A percentile compares a stretch with the other conserved stretches of the same genome.
Evolutionary conservation across 2,888 invertebrate species (phyloP).

Genomic region (Augiades crinisus): DNA sequence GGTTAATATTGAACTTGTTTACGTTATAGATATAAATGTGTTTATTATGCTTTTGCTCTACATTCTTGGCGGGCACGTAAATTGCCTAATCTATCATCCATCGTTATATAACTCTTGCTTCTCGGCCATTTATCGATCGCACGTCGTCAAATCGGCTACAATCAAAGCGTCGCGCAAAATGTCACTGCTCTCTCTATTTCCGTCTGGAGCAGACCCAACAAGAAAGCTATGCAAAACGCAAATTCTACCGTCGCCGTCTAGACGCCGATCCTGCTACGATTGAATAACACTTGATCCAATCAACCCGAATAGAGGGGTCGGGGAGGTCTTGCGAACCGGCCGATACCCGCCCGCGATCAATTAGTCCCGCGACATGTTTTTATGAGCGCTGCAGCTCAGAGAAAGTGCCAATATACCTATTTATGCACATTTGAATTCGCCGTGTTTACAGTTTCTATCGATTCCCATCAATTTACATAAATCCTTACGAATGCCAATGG

Average conservation of each 20-base stretch:
- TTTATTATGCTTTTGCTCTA: conserved; percentile 28
- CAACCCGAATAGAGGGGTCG: conserved; percentile 71
- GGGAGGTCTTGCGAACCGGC: conserved; percentile 60
- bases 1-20: conserved; percentile 22
- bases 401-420: conserved; percentile 40
- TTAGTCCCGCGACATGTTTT: conserved; percentile 38
- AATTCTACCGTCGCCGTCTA: conserved; percentile 77
- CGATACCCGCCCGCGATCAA: conserved; percentile 46
- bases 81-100: conserved; percentile 26
- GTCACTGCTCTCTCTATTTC: conserved; percentile 77
- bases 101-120: conserved; percentile 22
- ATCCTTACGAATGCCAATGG: conserved; percentile 26
- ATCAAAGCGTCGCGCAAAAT: conserved; percentile 55
- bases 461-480: conserved; percentile 33
- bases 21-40: conserved; percentile 23
- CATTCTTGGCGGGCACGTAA: conserved; percentile 31
- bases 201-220: conserved; percentile 67
- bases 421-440: conserved; percentile 33
- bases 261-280: conserved; percentile 70
- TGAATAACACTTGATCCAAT: conserved; percentile 79
- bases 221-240: conserved; percentile 74
- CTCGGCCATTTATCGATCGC: conserved; percentile 49
- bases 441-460: conserved; percentile 31
- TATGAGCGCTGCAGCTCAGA: conserved; percentile 37
- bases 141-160: conserved; percentile 61